These are phyloP conservation scores for Leptodirus hochenwartii DNA, from an alignment of 2,888 invertebrate species.

Conservation along the genomic window DNA sequence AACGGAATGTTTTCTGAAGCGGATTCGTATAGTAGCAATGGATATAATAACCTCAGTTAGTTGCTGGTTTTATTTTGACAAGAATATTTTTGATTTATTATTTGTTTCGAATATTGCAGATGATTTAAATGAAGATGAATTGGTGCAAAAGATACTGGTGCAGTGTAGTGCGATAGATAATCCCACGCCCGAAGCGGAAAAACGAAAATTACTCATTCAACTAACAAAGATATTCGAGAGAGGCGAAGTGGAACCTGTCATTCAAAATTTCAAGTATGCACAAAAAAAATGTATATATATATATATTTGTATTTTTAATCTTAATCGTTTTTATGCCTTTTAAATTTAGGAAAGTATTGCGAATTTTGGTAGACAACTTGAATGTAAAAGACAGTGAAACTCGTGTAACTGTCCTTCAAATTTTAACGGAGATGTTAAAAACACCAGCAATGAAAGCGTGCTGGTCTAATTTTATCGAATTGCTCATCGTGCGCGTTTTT, in stretches of 20 bases:
- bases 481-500: slow-evolving; percentile 76
- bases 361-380: slow-evolving; percentile 61
- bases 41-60: too few species aligned
- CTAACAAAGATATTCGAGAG: slow-evolving; percentile 30
- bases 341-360: slow-evolving; percentile 40
- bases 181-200: slow-evolving; percentile 22
- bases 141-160: slow-evolving; percentile 27
- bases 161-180: slow-evolving; percentile 22
- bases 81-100: background rate
- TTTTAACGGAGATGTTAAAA: slow-evolving; percentile 70
- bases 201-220: slow-evolving; percentile 24
- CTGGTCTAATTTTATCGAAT: slow-evolving; percentile 80
- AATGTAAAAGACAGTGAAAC: slow-evolving; percentile 41
- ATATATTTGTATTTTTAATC: slow-evolving; percentile 14
- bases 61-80: too few species aligned
- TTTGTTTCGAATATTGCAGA: slow-evolving; percentile 11
- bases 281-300: slow-evolving; percentile 3
- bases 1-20: too few species aligned
- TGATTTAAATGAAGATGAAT: slow-evolving; percentile 27
- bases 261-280: slow-evolving; percentile 30
- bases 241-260: slow-evolving; percentile 31
- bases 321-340: slow-evolving; percentile 5
- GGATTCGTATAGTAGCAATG: too few species aligned
- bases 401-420: slow-evolving; percentile 59
- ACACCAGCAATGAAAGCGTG: slow-evolving; percentile 54